Evolutionary conservation across 2,888 invertebrate species (phyloP), one percentile per base, ranked within the genome.

Genomic region (Amphipyra berbera): DNA sequence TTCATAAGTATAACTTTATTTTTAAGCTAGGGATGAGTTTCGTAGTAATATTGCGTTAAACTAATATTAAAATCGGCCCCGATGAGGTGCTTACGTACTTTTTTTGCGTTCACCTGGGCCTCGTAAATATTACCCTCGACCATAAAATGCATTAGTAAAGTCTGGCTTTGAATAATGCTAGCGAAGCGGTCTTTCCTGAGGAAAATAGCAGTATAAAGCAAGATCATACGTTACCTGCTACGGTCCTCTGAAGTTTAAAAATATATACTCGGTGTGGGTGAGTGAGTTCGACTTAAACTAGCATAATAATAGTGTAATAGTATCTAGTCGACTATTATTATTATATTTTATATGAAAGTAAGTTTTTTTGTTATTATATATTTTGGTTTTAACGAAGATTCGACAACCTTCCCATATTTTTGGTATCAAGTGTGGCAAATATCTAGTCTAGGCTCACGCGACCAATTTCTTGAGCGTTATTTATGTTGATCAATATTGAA

Each of bases 81-180:
- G 79, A 87, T 88, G 86, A 88, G 88, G 85, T 86, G 85, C 87
- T 86, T 88, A 87, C 84, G 82, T 86, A 83, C 81, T 79, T 88
- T 88, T 88, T 84, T 86, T 85, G 81, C 82, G 79, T 85, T 85
- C 91, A 92, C 91, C 91, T 91, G 92, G 86, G 91, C 82, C 90
- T 88, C 91, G 87, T 92, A 91, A 92, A 92, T 92, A 90, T 89
- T 87, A 85, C 86, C 84, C 82, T 84, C 86, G 88, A 86, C 88
- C 92, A 89, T 92, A 91, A 91, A 92, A 92, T 91, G 91, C 91
- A 92, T 92, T 92, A 92, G 91, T 91, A 91, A 89, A 90, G 87
- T 88, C 89, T 88, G 85, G 81, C 86, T 87, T 88, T 91, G 91
- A 92, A 91, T 91, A 92, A 92, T 90, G 89, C 83, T 77, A 66